phyloP scores from a whole-genome alignment of 1,140 invertebrate genomes.

The Spodoptera frugiperda region DNA sequence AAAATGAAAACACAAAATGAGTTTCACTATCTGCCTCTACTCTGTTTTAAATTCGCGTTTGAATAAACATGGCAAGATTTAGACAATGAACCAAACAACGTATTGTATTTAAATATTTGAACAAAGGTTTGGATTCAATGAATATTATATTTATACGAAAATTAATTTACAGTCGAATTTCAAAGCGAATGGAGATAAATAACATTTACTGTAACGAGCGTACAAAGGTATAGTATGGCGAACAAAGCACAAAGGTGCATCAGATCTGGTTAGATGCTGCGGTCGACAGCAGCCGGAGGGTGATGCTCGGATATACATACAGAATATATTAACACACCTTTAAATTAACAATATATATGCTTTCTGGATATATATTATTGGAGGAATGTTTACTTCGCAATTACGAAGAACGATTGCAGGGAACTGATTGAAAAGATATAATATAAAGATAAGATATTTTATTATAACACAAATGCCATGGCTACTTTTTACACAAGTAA shows the following conservation, averaged over 20 bases:
- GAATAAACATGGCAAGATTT: neutral
- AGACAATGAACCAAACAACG: too few species aligned
- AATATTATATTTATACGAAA: neutral
- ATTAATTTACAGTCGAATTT: neutral
- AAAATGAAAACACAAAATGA: neutral
- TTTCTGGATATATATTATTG: too few species aligned
- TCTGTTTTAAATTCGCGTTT: too few species aligned
- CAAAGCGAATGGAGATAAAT: neutral
- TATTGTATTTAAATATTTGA: too few species aligned
- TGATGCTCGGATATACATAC: neutral
- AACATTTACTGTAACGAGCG: neutral
- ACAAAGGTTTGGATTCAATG: too few species aligned
- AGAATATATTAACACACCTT: neutral
- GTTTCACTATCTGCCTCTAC: neutral
- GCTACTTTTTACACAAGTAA: too few species aligned
- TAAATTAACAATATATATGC: neutral
- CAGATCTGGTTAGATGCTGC: neutral
- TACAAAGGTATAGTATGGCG: neutral
- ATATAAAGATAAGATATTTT: too few species aligned
- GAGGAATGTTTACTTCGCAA: neutral
- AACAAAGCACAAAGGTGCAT: conserved; percentile 24
- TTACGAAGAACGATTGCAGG: too few species aligned
- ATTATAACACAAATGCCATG: too few species aligned
- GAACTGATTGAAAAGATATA: too few species aligned
- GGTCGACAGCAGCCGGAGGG: conserved; percentile 7